Percentiles rank a stretch among this genome's conserved stretches.
Evolutionary conservation across 2,113 vertebrate genomes (phyloP).

Genomic region (Oncorhynchus mykiss): DNA sequence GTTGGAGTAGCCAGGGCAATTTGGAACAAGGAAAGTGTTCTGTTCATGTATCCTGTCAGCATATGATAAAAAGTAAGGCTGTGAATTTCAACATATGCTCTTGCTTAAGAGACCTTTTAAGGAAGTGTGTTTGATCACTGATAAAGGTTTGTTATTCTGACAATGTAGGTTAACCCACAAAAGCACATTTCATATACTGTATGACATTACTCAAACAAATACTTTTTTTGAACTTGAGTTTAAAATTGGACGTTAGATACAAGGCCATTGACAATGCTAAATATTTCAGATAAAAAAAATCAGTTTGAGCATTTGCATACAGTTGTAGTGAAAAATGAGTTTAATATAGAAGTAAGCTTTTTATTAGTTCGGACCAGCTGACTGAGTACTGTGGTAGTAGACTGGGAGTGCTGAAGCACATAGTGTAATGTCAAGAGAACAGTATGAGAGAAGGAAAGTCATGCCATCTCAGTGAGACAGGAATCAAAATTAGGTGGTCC

Average conservation of each 20-base stretch:
- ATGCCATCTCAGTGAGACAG: not conserved
- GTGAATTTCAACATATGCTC: not conserved
- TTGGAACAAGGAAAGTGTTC: too few species aligned
- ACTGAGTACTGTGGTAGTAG: not conserved
- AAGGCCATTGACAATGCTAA: too few species aligned
- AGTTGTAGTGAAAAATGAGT: not conserved
- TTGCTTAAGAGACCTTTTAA: not conserved
- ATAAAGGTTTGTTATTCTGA: not conserved
- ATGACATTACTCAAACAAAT: too few species aligned
- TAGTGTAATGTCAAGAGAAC: not conserved
- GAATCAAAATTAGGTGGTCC: too few species aligned
- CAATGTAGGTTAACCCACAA: not conserved
- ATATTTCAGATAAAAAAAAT: too few species aligned
- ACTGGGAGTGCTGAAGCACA: not conserved
- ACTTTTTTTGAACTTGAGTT: not conserved
- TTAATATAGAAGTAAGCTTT: not conserved
- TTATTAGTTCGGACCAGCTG: not conserved
- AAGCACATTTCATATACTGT: not conserved
- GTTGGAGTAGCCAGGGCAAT: not conserved
- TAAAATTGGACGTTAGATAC: too few species aligned
- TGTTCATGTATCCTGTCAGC: not conserved
- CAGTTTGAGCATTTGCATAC: too few species aligned
- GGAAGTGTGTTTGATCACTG: not conserved
- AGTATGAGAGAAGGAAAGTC: not conserved
- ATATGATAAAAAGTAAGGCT: not conserved